Evolutionary conservation across 2,888 invertebrate species (phyloP), one percentile per base, ranked within the genome.

Genomic region (Apamea crenata): DNA sequence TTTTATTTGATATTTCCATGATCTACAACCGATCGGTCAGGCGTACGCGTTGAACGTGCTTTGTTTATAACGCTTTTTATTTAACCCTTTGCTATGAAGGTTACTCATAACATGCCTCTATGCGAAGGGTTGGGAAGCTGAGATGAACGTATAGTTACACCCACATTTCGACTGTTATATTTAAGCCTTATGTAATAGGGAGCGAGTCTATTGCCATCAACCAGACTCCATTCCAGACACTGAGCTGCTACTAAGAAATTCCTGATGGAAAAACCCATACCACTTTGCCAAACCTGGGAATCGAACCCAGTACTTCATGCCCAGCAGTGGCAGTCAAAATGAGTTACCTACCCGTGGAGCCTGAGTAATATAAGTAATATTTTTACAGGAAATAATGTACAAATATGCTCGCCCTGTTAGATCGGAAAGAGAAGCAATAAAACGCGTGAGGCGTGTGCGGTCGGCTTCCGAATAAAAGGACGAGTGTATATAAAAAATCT

Each of bases 351-450:
- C 68, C 77, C 36, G 65, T 77, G 84, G 82, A 86, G 68, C 59
- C 65, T 76, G 68, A 68, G 70, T 83, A 82, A 84, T 82, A 89
- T 90, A 89, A 89, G 91, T 90, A 88, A 91, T 90, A 91, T 91
- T 87, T 91, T 90, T 81, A 89, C 81, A 87, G 87, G 84, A 89
- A 90, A 91, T 89, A 90, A 91, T 88, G 87, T 89, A 87, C 85
- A 90, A 91, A 89, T 89, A 91, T 91, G 89, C 89, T 86, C 84
- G 90, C 87, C 88, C 84, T 87, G 90, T 90, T 90, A 90, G 89
- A 94, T 94, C 92, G 92, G 92, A 93, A 94, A 92, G 90, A 92
- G 92, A 91, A 90, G 94, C 91, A 94, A 94, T 95, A 94, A 95
- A 95, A 94, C 89, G 93, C 89, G 92, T 89, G 91, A 92, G 89